Percentiles rank a stretch among this genome's conserved stretches.
phyloP scores from a whole-genome alignment of 2,113 vertebrate species.

The Trochalopteron elliotii region DNA sequence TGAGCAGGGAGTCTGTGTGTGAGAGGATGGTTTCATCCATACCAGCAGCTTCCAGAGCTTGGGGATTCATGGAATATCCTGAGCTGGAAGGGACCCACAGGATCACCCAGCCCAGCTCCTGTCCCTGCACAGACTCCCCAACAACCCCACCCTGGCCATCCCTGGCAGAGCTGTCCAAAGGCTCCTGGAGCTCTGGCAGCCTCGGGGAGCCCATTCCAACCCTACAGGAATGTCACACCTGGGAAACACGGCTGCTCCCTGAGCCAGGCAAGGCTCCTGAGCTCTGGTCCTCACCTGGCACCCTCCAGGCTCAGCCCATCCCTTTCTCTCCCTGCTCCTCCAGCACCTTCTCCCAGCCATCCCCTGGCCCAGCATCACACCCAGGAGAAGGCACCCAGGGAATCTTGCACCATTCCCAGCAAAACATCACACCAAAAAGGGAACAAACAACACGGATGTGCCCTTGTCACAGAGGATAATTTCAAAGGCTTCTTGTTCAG shows the following conservation, averaged over 20 bases:
- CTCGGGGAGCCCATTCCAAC: neutral
- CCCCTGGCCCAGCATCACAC: no score
- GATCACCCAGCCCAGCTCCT: fast-evolving
- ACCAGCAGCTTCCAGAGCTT: neutral
- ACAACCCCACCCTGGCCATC: neutral
- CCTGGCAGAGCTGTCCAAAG: neutral
- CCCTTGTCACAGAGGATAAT: neutral
- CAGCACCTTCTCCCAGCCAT: neutral
- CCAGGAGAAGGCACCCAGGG: neutral
- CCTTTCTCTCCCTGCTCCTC: neutral
- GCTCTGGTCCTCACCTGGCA: neutral
- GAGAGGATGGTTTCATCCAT: neutral
- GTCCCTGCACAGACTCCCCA: neutral
- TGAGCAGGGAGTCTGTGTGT: neutral
- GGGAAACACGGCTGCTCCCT: neutral
- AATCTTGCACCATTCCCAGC: neutral
- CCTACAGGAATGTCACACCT: neutral
- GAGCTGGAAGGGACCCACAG: neutral
- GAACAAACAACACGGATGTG: neutral
- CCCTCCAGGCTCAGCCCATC: neutral
- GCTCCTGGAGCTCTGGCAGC: neutral
- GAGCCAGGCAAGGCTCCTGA: neutral
- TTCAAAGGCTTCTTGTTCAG: neutral
- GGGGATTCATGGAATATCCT: neutral
- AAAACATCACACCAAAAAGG: neutral